These are phyloP conservation scores for Labeo catla DNA, from an alignment of 2,113 vertebrate genomes.

Conservation along the genomic window DNA sequence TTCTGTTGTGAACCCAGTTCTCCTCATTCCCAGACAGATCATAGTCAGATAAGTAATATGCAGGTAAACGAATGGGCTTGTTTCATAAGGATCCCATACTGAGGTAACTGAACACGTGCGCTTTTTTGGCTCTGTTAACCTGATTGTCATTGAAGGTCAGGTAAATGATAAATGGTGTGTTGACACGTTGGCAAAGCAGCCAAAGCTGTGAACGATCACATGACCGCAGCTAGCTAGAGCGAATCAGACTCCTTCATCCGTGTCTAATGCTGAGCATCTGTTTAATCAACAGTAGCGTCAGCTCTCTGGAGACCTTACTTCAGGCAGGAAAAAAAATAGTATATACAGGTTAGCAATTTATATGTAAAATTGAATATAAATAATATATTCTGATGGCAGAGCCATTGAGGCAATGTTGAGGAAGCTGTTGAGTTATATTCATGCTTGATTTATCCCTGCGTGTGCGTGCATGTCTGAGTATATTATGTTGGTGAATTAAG, in stretches of 20 bases:
- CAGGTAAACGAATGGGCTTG: neutral
- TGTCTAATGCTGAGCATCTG: conserved; percentile 22
- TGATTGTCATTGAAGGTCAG: conserved; percentile 19
- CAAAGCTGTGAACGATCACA: conserved; percentile 13
- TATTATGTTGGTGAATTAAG: conserved; percentile 19
- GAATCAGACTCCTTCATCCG: neutral
- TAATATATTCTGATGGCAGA: neutral
- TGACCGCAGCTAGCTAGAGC: conserved; percentile 10
- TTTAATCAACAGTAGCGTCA: conserved; percentile 22
- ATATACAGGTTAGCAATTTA: neutral
- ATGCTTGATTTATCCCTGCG: conserved; percentile 8
- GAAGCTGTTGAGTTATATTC: neutral
- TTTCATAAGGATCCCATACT: neutral
- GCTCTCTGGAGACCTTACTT: conserved; percentile 20
- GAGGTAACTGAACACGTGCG: neutral
- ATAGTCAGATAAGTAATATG: neutral
- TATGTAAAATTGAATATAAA: neutral
- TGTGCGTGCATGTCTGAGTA: conserved; percentile 14
- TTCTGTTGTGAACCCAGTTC: neutral
- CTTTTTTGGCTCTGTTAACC: neutral
- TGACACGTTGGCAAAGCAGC: conserved; percentile 16
- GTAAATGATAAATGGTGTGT: conserved; percentile 24
- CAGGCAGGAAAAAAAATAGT: neutral
- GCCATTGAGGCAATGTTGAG: neutral
- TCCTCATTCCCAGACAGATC: conserved; percentile 18